Base-by-base conservation (phyloP, 2,888 invertebrate species). In the Hymenopus coronatus region DNA sequence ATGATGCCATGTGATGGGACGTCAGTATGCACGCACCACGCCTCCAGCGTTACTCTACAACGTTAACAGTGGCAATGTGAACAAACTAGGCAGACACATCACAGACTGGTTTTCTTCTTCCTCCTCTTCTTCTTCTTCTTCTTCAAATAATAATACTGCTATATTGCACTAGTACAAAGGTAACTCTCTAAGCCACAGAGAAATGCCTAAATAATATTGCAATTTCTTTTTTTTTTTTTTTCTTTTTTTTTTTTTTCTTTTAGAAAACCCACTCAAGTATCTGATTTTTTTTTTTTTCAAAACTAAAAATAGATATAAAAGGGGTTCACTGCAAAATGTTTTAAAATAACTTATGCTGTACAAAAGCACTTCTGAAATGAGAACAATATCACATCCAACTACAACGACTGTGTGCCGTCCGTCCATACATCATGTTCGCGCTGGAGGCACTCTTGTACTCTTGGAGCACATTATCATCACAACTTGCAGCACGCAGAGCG, bases 351-450 rank as follows among this genome's bases (percentile, higher is more conserved):
- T 14, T 40, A 86, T 28, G 28, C 81, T 86, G 81, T 87, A 85
- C 28, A 82, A 82, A 87, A 85, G 54, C 54, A 70, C 54, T 70
- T 70, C 54, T 70, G 54, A 70, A 70, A 70, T 70, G 54, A 25
- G 54, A 70, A 70, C 54, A 70, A 70, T 70, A 70, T 70, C 54
- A 70, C 54, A 70, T 70, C 25, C 54, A 70, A 70, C 54, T 70
- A 70, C 46, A 46, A 46, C 20, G 25, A 70, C 25, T 70, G 54
- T 70, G 20, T 70, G 54, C 54, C 54, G 54, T 30, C 30, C 14
- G 2, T 84, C 28, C 28, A 54, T 85, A 89, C 88, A 88, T 86
- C 88, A 89, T 88, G 83, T 83, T 88, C 82, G 89, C 84, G 86
- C 83, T n/a, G 14, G 87, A 87, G 87, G 87, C 87, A 87, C 87